Evolutionary conservation across 2,797 vertebrate genomes (phyloP).

Genomic region (Microcaecilia unicolor): DNA sequence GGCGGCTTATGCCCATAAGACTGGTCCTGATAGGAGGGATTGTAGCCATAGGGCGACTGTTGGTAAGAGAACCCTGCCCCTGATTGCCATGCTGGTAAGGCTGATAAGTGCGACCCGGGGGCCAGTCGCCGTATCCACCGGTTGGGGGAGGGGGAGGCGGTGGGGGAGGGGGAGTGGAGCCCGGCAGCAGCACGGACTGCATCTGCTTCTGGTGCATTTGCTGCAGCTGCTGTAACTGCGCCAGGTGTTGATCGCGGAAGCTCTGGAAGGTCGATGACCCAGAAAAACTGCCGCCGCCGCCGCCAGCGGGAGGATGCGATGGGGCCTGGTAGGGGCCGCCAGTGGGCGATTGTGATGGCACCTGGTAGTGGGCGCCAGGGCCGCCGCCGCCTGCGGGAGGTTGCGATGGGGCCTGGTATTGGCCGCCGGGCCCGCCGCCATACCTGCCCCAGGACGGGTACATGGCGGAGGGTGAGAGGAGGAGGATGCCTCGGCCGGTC

Average conservation of each 20-base stretch:
- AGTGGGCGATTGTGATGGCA: too few relatives aligned
- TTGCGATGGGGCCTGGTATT: slow-evolving; percentile 19
- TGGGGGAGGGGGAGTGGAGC: slow-evolving; percentile 31
- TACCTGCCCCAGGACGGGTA: slow-evolving; percentile 71
- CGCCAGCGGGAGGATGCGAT: slow-evolving; percentile 17
- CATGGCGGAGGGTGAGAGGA: slow-evolving; percentile 48
- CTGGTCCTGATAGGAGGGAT: too few relatives aligned
- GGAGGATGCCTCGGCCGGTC: slow-evolving; percentile 44
- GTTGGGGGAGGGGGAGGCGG: slow-evolving; percentile 42
- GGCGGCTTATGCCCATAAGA: too few relatives aligned
- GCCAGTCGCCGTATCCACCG: slow-evolving; percentile 34
- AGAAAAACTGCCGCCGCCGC: slow-evolving; percentile 1
- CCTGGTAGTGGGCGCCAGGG: too few relatives aligned
- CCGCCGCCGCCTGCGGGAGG: too few relatives aligned
- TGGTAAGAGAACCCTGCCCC: slow-evolving; percentile 28
- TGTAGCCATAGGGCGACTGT: slow-evolving; percentile 25
- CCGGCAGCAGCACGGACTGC: slow-evolving; percentile 75
- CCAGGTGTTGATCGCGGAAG: slow-evolving; percentile 82
- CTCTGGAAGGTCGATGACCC: slow-evolving; percentile 66
- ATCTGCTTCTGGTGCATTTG: slow-evolving; percentile 90
- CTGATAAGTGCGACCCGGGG: slow-evolving; percentile 39
- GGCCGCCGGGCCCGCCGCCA: slow-evolving; percentile 38
- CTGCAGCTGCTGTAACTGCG: slow-evolving; percentile 91
- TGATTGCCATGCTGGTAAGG: too few relatives aligned
- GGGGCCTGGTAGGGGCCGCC: too few relatives aligned